Evolutionary conservation across 2,797 vertebrate genomes (phyloP).

Genomic region (Gila robusta): DNA sequence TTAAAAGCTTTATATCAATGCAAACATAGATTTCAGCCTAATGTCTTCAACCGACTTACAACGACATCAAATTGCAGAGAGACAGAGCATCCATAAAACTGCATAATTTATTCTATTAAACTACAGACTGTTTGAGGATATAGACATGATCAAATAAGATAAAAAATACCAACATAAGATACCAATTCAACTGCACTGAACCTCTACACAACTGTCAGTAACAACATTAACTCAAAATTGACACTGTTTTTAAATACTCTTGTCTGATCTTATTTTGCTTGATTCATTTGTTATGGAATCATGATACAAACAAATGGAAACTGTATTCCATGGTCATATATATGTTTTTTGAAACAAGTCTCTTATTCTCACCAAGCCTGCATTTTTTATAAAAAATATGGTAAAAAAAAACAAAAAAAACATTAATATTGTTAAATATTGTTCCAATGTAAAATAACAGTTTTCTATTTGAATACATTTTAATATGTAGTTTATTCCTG

Average conservation of each 20-base stretch:
- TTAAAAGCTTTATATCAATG: conserved; percentile 46
- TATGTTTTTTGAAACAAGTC: not conserved
- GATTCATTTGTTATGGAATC: not conserved
- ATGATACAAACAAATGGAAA: not conserved
- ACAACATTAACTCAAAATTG: no score
- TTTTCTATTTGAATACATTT: not conserved
- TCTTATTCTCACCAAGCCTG: not conserved
- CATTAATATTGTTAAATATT: not conserved
- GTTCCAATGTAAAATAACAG: not conserved
- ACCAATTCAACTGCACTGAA: not conserved
- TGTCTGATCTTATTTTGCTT: not conserved
- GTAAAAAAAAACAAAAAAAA: not conserved
- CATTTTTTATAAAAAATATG: not conserved
- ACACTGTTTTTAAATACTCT: not conserved
- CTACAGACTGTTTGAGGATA: not conserved
- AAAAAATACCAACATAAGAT: not conserved
- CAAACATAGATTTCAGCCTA: not conserved
- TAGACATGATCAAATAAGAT: not conserved
- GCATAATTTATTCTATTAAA: conserved; percentile 13
- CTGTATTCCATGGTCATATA: not conserved
- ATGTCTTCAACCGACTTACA: not conserved
- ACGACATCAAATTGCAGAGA: not conserved
- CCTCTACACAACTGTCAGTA: not conserved
- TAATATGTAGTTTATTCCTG: not conserved
- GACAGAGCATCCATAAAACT: conserved; percentile 5